These are phyloP conservation scores for Peromyscus eremicus DNA, from an alignment of 2,797 vertebrate genomes.

Conservation along the genomic window DNA sequence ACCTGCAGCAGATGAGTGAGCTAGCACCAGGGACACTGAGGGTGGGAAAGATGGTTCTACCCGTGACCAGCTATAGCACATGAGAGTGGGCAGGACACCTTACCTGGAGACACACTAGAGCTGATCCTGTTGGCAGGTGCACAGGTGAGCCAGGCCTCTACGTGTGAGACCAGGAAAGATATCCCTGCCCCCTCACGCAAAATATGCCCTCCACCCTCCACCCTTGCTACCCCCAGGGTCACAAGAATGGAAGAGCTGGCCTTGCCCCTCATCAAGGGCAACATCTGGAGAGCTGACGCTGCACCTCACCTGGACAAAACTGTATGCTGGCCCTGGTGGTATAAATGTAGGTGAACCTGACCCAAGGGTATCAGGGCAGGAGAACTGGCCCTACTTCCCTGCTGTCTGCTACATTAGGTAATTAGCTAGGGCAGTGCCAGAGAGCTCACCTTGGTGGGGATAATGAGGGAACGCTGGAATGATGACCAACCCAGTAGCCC, in stretches of 20 bases:
- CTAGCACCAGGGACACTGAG: neutral
- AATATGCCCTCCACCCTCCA: too few species aligned
- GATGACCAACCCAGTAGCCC: neutral
- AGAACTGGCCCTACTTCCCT: neutral
- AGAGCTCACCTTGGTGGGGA: neutral
- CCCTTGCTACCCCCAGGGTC: neutral
- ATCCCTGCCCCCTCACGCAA: neutral
- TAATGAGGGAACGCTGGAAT: neutral
- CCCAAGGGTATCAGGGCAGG: neutral
- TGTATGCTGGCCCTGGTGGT: neutral
- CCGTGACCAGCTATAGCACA: neutral
- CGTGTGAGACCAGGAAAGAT: neutral
- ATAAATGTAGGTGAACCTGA: neutral
- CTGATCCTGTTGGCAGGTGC: neutral
- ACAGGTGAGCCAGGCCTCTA: neutral
- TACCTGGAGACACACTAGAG: neutral
- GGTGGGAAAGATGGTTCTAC: neutral
- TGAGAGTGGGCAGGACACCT: accelerated
- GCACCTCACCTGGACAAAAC: neutral
- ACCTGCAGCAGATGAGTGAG: neutral
- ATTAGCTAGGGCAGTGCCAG: neutral
- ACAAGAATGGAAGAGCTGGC: neutral
- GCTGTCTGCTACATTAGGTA: neutral
- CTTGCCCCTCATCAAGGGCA: neutral
- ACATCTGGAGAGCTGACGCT: neutral